phyloP scores from a whole-genome alignment of 1,140 invertebrate species.

The Drosophila littoralis region DNA sequence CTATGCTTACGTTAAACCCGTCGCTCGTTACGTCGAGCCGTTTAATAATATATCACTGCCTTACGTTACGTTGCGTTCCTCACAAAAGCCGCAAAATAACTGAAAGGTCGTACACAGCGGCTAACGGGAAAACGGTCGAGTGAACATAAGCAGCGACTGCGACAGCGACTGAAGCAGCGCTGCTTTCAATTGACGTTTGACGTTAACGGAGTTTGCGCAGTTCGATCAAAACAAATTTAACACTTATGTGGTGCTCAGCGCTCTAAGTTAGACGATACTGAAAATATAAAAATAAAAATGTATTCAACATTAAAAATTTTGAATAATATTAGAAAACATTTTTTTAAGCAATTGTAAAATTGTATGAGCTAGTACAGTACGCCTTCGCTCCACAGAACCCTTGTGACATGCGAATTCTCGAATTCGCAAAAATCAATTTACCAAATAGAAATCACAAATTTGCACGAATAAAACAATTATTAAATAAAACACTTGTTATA shows the following conservation, averaged over 20 bases:
- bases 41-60: conserved; percentile 3
- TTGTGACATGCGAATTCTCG: no score
- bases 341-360: neutral
- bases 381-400: no score
- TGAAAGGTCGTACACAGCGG: conserved; percentile 30
- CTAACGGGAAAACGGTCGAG: conserved; percentile 20
- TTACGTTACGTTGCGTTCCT: conserved; percentile 41
- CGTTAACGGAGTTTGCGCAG: conserved; percentile 64
- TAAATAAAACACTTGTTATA: no score
- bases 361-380: neutral
- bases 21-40: conserved; percentile 16
- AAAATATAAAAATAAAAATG: conserved; percentile 15
- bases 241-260: conserved; percentile 39
- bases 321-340: neutral
- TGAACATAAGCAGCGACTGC: conserved; percentile 13
- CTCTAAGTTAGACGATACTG: neutral
- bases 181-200: conserved; percentile 45
- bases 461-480: no score
- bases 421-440: neutral
- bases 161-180: conserved; percentile 38
- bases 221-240: conserved; percentile 76
- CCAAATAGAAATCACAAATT: no score
- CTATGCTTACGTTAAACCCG: conserved; percentile 38
- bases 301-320: conserved; percentile 3
- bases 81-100: conserved; percentile 67